Base-by-base conservation (phyloP, 1,140 invertebrate genomes). In the Grapholita molesta region DNA sequence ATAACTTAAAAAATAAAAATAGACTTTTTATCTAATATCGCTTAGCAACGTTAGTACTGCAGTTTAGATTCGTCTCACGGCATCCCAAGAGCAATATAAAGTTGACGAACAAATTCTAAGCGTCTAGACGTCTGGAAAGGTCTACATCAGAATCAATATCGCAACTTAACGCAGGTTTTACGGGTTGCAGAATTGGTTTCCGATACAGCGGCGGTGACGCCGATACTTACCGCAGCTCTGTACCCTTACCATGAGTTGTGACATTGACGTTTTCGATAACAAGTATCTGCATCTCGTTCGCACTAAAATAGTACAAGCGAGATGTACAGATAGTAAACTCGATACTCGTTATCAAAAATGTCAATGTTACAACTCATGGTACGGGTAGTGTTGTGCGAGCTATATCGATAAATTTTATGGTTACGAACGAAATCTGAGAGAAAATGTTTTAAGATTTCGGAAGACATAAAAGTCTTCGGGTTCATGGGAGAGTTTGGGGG, bases 121-220 rank as follows among this genome's bases (percentile, higher is more conserved):
- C 53, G 24, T 57, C 53, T 23, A 57, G 53, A 57, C 53, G 53
- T 57, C 53, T 57, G 53, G 53, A 42, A 42, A 3, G 35, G 8
- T 11, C n/a, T 8, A 8, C 15, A 11, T 57, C 11, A 12, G 24
- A 57, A 57, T 57, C 53, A 57, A 57, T 28, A 57, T 2, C 12
- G 48, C 3, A 24, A 21, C 24, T 28, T 42, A 5, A 28, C 53
- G 24, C 24, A n/a, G 11, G 53, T 25, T 57, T 55, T 57, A 57
- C 53, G 53, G 11, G 23, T 11, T 57, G 53, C 42, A 7, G n/a
- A 24, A 57, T 57, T 0, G 24, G 53, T 57, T 57, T 57, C 24
- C 53, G 24, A 57, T 57, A 57, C 23, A 28, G 25, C 3, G 35
- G 35, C 35, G n/a, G 12, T 23, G 48, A 6, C 9, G 18, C 18